Conservation (phyloP, 2,888 invertebrate genomes). For the Drosophila merina region DNA sequence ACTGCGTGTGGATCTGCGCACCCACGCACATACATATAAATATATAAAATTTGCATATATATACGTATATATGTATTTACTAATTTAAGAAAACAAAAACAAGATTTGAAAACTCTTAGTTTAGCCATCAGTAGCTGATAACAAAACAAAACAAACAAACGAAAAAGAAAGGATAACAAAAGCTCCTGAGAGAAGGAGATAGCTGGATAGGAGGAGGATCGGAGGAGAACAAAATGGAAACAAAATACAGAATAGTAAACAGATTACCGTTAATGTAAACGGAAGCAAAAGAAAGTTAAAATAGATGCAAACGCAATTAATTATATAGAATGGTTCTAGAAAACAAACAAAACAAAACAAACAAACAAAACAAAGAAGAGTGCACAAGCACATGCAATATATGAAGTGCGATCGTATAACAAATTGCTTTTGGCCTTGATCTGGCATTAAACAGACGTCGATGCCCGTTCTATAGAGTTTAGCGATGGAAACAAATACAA, state of each 20-base stretch:
- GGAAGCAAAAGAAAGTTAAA: conserved; percentile 10
- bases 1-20: conserved; percentile 42
- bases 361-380: conserved; percentile 6
- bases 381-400: conserved; percentile 21
- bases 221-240: conserved; percentile 19
- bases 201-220: conserved; percentile 9
- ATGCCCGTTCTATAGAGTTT: conserved; percentile 23
- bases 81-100: conserved; percentile 22
- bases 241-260: neutral
- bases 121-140: conserved; percentile 66
- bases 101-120: conserved; percentile 56
- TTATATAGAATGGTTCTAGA: conserved; percentile 1
- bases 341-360: neutral
- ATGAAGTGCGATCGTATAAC: conserved; percentile 3
- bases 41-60: conserved; percentile 12
- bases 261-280: neutral
- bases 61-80: conserved; percentile 33
- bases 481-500: neutral
- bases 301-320: conserved; percentile 39
- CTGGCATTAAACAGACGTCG: conserved; percentile 30
- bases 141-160: conserved; percentile 5
- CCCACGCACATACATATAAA: conserved; percentile 46
- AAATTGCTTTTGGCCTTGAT: conserved; percentile 34
- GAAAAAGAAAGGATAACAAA: neutral
- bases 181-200: neutral